These are phyloP conservation scores for Dorcus hopei DNA, from an alignment of 2,888 invertebrate genomes.

Conservation along the genomic window DNA sequence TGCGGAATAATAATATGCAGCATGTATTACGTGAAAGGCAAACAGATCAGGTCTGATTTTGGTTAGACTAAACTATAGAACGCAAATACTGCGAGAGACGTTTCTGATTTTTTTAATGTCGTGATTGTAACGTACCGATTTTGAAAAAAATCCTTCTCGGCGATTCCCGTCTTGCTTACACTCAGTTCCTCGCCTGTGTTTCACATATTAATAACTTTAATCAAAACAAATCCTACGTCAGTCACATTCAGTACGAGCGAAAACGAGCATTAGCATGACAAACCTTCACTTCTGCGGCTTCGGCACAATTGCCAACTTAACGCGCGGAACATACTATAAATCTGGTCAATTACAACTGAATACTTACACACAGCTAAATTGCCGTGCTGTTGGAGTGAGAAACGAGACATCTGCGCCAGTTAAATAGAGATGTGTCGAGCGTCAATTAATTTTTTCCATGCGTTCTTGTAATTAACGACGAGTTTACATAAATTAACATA, in stretches of 20 bases:
- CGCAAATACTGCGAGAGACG: too few relatives aligned
- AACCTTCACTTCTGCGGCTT: constrained; percentile 4
- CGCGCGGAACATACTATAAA: background rate
- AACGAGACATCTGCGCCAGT: too few relatives aligned
- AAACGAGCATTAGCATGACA: background rate
- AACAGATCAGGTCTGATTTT: constrained; percentile 22
- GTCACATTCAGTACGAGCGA: background rate
- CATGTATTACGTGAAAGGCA: constrained; percentile 29
- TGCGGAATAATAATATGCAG: constrained; percentile 7
- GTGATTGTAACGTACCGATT: background rate
- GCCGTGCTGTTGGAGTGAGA: too few relatives aligned
- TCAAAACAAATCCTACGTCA: constrained; percentile 13
- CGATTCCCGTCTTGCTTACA: constrained; percentile 1
- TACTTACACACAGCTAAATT: too few relatives aligned
- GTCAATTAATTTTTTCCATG: too few relatives aligned
- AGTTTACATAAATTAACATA: too few relatives aligned
- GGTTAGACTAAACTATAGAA: too few relatives aligned
- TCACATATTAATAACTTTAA: constrained; percentile 11
- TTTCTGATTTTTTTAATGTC: too few relatives aligned
- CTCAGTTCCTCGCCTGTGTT: background rate
- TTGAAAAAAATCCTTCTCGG: background rate
- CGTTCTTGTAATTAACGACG: too few relatives aligned
- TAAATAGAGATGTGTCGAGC: too few relatives aligned
- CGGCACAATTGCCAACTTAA: constrained; percentile 7
- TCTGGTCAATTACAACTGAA: background rate